These are phyloP conservation scores for Larimichthys polyactis DNA, from an alignment of 2,113 vertebrate genomes.

Conservation along the genomic window DNA sequence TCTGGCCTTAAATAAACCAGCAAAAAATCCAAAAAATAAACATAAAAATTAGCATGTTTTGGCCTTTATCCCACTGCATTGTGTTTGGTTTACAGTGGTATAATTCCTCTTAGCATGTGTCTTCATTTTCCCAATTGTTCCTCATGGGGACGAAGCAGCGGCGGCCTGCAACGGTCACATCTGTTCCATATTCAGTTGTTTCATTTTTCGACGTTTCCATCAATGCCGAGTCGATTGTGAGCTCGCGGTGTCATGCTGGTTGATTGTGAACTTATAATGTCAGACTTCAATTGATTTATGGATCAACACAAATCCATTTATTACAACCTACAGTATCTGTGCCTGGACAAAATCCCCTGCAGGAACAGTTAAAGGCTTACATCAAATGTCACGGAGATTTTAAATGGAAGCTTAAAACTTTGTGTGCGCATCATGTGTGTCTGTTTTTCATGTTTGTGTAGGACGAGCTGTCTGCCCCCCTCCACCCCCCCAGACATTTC, in stretches of 20 bases:
- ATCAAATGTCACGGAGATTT: constrained; percentile 76
- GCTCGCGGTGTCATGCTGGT: constrained; percentile 39
- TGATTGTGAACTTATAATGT: constrained; percentile 62
- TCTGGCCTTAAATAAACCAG: neutral
- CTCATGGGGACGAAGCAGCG: neutral
- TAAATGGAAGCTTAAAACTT: constrained; percentile 42
- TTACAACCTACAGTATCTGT: constrained; percentile 65
- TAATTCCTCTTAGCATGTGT: neutral
- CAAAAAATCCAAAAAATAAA: constrained; percentile 4
- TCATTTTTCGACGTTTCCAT: constrained; percentile 41
- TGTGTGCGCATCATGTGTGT: constrained; percentile 41
- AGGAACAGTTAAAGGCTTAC: constrained; percentile 64
- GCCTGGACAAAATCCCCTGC: constrained; percentile 62
- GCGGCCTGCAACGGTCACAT: constrained; percentile 26
- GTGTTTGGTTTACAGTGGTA: neutral
- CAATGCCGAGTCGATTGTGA: constrained; percentile 42
- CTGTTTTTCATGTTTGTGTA: constrained; percentile 20
- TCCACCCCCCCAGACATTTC: constrained; percentile 19
- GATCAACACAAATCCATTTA: constrained; percentile 66
- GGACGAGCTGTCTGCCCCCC: constrained; percentile 21
- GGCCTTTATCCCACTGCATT: neutral
- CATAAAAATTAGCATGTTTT: neutral
- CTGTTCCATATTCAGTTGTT: constrained; percentile 45
- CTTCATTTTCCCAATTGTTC: too few species aligned
- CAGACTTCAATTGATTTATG: constrained; percentile 55